phyloP scores from a whole-genome alignment of 2,797 vertebrate genomes.

The Balearica regulorum region DNA sequence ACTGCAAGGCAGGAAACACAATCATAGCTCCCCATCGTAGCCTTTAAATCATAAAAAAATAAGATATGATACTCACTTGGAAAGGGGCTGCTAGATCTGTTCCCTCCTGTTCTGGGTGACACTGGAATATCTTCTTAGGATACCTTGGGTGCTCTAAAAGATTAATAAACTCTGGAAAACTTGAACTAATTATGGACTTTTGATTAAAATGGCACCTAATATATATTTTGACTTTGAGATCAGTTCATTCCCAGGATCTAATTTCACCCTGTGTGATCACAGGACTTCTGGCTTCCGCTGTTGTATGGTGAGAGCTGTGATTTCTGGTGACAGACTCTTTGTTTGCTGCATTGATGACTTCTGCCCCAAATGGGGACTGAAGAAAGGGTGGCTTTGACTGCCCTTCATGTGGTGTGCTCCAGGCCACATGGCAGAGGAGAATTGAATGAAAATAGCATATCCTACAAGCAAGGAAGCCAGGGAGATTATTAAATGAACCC shows the following conservation, averaged over 20 bases:
- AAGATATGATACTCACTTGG: not conserved
- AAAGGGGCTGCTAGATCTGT: not conserved
- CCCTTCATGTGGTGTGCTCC: accelerated
- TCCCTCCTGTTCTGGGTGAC: not conserved
- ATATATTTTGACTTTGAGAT: not conserved
- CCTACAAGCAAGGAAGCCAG: not conserved
- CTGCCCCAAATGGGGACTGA: not conserved
- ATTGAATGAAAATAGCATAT: not conserved
- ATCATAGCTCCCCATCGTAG: accelerated
- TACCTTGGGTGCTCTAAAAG: not conserved
- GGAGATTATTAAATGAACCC: not conserved
- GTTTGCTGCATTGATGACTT: not conserved
- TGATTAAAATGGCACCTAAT: not conserved
- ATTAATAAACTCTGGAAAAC: not conserved
- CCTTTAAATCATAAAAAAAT: not conserved
- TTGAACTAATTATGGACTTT: not conserved
- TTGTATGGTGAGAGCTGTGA: accelerated
- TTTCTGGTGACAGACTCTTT: not conserved
- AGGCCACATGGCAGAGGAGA: not conserved
- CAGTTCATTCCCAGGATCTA: not conserved
- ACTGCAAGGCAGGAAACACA: not conserved
- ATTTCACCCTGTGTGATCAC: not conserved
- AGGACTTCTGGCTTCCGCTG: not conserved
- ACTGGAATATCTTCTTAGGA: not conserved
- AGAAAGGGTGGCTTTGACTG: not conserved